A percentile compares a stretch with the other conserved stretches of the same genome.
These are phyloP conservation scores for Acleris holmiana DNA, from an alignment of 2,888 invertebrate genomes.

Conservation along the genomic window DNA sequence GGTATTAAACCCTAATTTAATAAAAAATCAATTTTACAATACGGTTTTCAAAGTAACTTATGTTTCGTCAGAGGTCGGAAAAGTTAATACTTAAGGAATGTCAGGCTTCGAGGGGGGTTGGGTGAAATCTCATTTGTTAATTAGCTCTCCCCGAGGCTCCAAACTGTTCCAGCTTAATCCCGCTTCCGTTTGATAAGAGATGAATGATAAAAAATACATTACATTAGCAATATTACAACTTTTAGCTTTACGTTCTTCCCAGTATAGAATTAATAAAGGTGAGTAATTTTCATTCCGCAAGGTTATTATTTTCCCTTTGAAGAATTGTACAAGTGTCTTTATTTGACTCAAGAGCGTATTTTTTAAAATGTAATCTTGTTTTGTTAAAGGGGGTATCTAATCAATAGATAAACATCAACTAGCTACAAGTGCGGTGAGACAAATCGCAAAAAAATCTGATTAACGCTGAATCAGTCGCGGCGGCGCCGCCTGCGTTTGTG, in stretches of 20 bases:
- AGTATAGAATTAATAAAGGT: background rate
- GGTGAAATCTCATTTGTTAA: slow-evolving; percentile 38
- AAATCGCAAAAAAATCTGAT: too few relatives aligned
- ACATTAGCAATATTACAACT: slow-evolving; percentile 33
- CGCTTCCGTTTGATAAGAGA: slow-evolving; percentile 33
- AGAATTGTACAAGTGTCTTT: too few relatives aligned
- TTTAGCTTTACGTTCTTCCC: background rate
- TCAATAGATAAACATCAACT: too few relatives aligned
- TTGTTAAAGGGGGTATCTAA: too few relatives aligned
- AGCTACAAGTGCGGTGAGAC: too few relatives aligned
- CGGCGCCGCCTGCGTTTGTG: too few relatives aligned
- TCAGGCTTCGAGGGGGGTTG: slow-evolving; percentile 22
- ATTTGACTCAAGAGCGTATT: too few relatives aligned
- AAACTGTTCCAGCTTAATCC: slow-evolving; percentile 24
- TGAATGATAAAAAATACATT: slow-evolving; percentile 33
- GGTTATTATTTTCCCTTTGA: too few relatives aligned
- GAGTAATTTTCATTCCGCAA: background rate
- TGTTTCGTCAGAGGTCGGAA: slow-evolving; percentile 14
- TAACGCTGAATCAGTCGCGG: too few relatives aligned
- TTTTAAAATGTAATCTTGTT: too few relatives aligned
- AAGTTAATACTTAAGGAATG: slow-evolving; percentile 16
- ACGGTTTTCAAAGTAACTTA: slow-evolving; percentile 11
- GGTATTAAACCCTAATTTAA: background rate
- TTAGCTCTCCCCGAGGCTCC: slow-evolving; percentile 29
- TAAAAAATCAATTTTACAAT: background rate